phyloP scores from a whole-genome alignment of 2,888 invertebrate species.

The Drosophila atripex region DNA sequence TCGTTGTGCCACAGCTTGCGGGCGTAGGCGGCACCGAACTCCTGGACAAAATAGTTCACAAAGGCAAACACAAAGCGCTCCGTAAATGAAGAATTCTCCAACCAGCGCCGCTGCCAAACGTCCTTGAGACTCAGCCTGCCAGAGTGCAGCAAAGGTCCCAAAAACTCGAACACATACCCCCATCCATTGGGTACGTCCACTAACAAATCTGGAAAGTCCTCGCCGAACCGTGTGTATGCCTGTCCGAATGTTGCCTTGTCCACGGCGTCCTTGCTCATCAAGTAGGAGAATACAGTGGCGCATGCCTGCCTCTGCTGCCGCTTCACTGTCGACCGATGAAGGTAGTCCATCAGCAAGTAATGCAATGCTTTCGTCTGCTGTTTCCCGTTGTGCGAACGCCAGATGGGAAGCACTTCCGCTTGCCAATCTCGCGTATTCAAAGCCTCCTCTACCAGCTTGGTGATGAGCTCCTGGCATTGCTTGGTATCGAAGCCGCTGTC shows the following conservation, averaged over 20 bases:
- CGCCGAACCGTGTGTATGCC: conserved; percentile 71
- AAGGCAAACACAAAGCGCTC: conserved; percentile 77
- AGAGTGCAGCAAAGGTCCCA: conserved; percentile 79
- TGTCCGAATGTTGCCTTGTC: conserved; percentile 61
- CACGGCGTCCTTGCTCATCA: conserved; percentile 64
- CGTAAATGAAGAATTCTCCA: conserved; percentile 52
- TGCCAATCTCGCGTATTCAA: conserved; percentile 66
- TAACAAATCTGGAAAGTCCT: conserved; percentile 73
- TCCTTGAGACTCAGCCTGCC: conserved; percentile 68
- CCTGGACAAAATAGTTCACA: conserved; percentile 76
- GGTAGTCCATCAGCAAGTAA: conserved; percentile 73
- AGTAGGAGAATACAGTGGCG: conserved; percentile 67
- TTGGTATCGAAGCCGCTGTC: conserved; percentile 37
- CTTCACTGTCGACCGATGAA: conserved; percentile 66
- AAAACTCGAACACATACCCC: conserved; percentile 79
- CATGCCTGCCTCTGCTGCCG: conserved; percentile 71
- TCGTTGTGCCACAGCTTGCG: conserved; percentile 78
- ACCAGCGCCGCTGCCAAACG: conserved; percentile 79
- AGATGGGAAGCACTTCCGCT: conserved; percentile 58
- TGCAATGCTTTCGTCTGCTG: conserved; percentile 70
- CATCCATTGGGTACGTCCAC: conserved; percentile 81
- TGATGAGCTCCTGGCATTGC: conserved; percentile 71
- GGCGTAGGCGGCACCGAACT: conserved; percentile 80
- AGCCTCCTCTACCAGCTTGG: conserved; percentile 70
- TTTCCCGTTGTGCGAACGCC: conserved; percentile 59